phyloP scores from a whole-genome alignment of 2,888 invertebrate species.

The Parnassius smintheus region DNA sequence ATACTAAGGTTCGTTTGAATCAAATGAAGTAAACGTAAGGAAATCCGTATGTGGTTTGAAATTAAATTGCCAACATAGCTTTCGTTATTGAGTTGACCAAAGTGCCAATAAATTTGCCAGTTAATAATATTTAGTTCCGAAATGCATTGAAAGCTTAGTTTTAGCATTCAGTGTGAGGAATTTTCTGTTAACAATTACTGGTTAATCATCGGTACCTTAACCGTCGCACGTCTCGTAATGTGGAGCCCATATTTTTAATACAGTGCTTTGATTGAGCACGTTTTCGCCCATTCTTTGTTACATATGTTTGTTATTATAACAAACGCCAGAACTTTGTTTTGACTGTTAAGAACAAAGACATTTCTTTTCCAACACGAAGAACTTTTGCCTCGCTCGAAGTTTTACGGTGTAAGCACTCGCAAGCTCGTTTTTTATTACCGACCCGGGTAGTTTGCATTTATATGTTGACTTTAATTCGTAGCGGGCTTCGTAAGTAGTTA shows the following conservation, averaged over 20 bases:
- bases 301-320: conserved; percentile 64
- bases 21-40: conserved; percentile 12
- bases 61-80: conserved; percentile 31
- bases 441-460: conserved; percentile 49
- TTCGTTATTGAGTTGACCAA: conserved; percentile 25
- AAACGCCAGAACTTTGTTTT: conserved; percentile 71
- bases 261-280: conserved; percentile 64
- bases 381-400: conserved; percentile 60
- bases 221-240: conserved; percentile 56
- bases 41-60: conserved; percentile 28
- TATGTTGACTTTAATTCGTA: conserved; percentile 41
- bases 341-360: conserved; percentile 74
- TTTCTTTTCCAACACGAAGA: conserved; percentile 53
- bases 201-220: conserved; percentile 59
- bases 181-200: conserved; percentile 60
- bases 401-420: conserved; percentile 56
- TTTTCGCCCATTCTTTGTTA: conserved; percentile 43
- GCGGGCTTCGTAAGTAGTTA: conserved; percentile 39
- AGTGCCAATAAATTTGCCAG: conserved; percentile 23
- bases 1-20: conserved; percentile 20
- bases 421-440: conserved; percentile 50
- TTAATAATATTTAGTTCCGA: conserved; percentile 29
- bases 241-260: conserved; percentile 52
- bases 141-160: conserved; percentile 21
- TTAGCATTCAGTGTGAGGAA: conserved; percentile 27